Evolutionary conservation across 1,140 invertebrate genomes (phyloP), one percentile per base, ranked within the genome.

Genomic region (Leucophenga varia): DNA sequence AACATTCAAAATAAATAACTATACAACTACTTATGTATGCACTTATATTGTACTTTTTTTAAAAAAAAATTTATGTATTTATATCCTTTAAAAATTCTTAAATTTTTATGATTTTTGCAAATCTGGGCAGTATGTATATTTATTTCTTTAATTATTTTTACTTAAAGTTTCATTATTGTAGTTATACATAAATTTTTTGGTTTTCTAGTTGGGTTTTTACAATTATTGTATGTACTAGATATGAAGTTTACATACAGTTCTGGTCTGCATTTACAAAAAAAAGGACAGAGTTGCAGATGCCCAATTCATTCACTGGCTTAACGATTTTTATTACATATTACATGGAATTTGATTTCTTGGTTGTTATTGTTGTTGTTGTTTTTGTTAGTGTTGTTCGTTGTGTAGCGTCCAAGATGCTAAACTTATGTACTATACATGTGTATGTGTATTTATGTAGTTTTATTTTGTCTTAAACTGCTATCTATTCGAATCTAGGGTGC

Each of bases 401-500:
- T 46, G 34, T 37, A 30, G 38, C 56, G 39, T 45, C 48, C 47
- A 57, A 55, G 58, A 57, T 59, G 54, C 67, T 61, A 57, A 43
- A 51, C 44, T 59, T 65, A 65, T 63, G 52, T 53, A 37, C 58
- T 52, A 54, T 59, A 10, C 22, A 10, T 25, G 22, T 25, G 22
- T 25, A 10, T 25, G 22, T 25, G 5, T 25, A 25, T 25, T 25
- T 25, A 10, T 25, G 5, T 25, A 6, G 10, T 25, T 25, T 25
- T 25, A 6, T 6, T 25, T 25, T 6, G 22, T 25, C 22, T 25
- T 57, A 67, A 57, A 57, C 55, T 57, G 52, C 63, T 65, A 65
- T 63, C 61, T 65, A 65, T 54, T 65, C 16, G 14, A n/a, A 38
- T 40, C 46, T 71, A 70, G 40, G 67, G 61, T 49, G 65, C 61